Percentiles rank a stretch among this genome's conserved stretches.
Conservation (phyloP, 1,140 invertebrate genomes). For the Drosophila tani region DNA sequence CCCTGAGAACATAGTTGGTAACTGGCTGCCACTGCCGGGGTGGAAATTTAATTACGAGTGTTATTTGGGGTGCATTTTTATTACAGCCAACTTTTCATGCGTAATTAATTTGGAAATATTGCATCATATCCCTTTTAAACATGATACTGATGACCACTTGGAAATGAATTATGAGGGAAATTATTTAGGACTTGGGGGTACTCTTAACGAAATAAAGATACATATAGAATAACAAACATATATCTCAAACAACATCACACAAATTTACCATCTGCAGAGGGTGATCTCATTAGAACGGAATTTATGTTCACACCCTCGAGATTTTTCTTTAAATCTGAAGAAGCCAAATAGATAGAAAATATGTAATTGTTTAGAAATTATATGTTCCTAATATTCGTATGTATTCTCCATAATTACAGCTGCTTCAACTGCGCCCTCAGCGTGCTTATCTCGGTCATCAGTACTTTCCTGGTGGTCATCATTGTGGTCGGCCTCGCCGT, state of each 20-base stretch:
- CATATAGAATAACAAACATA: background rate
- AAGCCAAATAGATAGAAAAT: background rate
- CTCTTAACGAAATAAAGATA: background rate
- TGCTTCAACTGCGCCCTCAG: constrained; percentile 77
- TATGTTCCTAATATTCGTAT: too few species aligned
- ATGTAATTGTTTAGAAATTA: background rate
- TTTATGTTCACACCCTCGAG: background rate
- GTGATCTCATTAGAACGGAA: background rate
- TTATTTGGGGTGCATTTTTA: constrained; percentile 46
- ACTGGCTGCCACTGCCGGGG: constrained; percentile 1
- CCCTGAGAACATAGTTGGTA: constrained; percentile 13
- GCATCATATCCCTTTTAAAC: constrained; percentile 6
- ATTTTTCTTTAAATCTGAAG: background rate
- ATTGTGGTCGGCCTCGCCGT: constrained; percentile 67
- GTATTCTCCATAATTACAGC: constrained; percentile 40
- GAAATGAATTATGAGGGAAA: background rate
- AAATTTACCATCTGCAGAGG: background rate
- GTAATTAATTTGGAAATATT: constrained; percentile 31
- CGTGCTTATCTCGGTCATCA: constrained; percentile 70
- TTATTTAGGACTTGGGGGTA: background rate
- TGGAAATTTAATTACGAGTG: constrained; percentile 23
- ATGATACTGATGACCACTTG: constrained; percentile 1
- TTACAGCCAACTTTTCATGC: constrained; percentile 25
- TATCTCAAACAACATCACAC: background rate
- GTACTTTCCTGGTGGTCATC: constrained; percentile 72